Conservation (phyloP, 2,797 vertebrate species). For the Paguma larvata region DNA sequence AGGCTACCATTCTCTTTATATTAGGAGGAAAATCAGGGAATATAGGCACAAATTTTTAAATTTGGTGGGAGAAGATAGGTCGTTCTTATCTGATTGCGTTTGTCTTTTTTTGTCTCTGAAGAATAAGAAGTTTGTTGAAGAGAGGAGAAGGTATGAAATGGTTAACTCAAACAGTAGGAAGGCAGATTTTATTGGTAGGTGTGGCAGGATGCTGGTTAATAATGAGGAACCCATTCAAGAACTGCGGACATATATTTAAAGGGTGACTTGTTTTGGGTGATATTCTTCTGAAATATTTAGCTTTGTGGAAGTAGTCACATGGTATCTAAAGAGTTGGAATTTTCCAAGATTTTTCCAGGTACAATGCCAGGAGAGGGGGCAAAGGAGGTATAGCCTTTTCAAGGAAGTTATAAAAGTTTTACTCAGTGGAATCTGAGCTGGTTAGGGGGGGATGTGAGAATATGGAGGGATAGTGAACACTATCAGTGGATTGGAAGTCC, state of each 20-base stretch:
- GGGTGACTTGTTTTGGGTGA: not conserved
- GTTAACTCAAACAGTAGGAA: not conserved
- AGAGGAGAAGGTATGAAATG: not conserved
- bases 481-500: not conserved
- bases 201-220: not conserved
- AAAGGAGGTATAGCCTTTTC: not conserved
- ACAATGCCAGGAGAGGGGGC: not conserved
- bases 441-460: not conserved
- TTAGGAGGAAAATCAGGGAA: not conserved
- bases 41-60: not conserved
- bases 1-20: not conserved
- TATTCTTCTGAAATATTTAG: slow-evolving; percentile 13
- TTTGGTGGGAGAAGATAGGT: not conserved
- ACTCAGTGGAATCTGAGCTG: not conserved
- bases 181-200: not conserved
- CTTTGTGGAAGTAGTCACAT: not conserved
- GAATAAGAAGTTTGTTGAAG: not conserved
- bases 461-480: not conserved
- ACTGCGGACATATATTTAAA: not conserved
- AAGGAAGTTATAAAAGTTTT: not conserved
- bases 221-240: not conserved
- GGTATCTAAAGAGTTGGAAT: not conserved
- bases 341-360: not conserved
- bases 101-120: not conserved
- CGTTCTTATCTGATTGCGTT: not conserved